Conservation (phyloP, 2,113 vertebrate genomes). For the Brienomyrus longianalis region DNA sequence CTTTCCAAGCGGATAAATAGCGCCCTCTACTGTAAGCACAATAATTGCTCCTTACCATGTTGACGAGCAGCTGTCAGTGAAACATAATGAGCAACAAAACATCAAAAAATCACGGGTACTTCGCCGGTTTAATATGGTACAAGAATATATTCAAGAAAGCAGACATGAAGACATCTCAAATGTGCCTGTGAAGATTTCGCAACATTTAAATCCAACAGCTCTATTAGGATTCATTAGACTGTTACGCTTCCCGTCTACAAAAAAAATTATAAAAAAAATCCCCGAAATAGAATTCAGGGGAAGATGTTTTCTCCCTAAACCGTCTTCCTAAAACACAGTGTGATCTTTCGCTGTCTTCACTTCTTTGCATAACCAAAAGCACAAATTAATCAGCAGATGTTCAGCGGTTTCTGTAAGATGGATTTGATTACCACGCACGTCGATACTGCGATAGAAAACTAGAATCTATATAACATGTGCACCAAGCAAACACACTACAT, state of each 20-base stretch:
- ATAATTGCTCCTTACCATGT: neutral
- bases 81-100: neutral
- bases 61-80: slow-evolving; percentile 9
- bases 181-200: neutral
- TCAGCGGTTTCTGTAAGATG: neutral
- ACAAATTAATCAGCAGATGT: neutral
- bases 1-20: neutral
- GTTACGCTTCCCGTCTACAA: neutral
- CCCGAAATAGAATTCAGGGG: neutral
- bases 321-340: neutral
- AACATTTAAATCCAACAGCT: neutral
- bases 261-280: neutral
- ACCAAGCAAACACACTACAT: neutral
- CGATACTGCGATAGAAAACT: neutral
- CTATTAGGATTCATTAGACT: neutral
- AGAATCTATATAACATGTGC: neutral
- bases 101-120: neutral
- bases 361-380: slow-evolving; percentile 7
- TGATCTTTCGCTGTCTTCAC: neutral
- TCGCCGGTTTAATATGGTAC: neutral
- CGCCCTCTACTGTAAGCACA: slow-evolving; percentile 1
- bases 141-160: neutral
- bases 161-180: neutral
- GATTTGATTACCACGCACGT: neutral
- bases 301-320: neutral